Evolutionary conservation across 1,140 invertebrate genomes (phyloP).

Genomic region (Megalonaias nervosa): DNA sequence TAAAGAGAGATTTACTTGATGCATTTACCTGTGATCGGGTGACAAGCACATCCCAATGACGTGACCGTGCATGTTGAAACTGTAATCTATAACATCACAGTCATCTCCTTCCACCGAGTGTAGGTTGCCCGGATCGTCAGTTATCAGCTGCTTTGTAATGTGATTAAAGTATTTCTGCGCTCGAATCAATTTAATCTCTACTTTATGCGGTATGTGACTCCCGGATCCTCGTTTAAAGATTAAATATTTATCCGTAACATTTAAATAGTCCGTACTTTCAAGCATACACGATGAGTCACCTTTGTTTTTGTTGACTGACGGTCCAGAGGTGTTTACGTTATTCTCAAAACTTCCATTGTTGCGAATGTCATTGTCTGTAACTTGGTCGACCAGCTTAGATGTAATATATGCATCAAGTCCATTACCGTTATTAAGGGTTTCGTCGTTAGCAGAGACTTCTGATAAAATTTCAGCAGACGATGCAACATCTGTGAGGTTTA

Average conservation of each 20-base stretch:
- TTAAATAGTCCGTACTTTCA: neutral
- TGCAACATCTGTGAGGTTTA: too few relatives aligned
- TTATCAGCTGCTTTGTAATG: constrained; percentile 34
- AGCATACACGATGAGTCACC: neutral
- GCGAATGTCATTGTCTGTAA: too few relatives aligned
- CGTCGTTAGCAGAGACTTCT: too few relatives aligned
- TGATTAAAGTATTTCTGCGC: constrained; percentile 58
- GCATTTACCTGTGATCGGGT: constrained; percentile 83
- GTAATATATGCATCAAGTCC: too few relatives aligned
- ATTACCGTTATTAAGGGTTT: too few relatives aligned
- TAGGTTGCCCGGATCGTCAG: constrained; percentile 46
- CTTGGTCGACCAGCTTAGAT: too few relatives aligned
- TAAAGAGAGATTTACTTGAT: too few relatives aligned
- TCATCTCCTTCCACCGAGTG: constrained; percentile 39
- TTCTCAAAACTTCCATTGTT: too few relatives aligned
- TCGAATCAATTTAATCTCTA: constrained; percentile 87
- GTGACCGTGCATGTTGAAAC: constrained; percentile 90
- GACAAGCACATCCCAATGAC: constrained; percentile 92
- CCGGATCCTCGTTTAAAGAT: constrained; percentile 90
- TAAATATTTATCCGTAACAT: constrained; percentile 80
- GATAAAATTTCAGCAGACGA: too few relatives aligned
- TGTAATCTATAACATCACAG: constrained; percentile 82
- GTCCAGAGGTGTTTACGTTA: too few relatives aligned
- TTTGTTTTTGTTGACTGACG: too few relatives aligned
- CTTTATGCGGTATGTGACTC: constrained; percentile 90